phyloP scores from a whole-genome alignment of 2,888 invertebrate species.

The Chrysotoxum bicinctum region DNA sequence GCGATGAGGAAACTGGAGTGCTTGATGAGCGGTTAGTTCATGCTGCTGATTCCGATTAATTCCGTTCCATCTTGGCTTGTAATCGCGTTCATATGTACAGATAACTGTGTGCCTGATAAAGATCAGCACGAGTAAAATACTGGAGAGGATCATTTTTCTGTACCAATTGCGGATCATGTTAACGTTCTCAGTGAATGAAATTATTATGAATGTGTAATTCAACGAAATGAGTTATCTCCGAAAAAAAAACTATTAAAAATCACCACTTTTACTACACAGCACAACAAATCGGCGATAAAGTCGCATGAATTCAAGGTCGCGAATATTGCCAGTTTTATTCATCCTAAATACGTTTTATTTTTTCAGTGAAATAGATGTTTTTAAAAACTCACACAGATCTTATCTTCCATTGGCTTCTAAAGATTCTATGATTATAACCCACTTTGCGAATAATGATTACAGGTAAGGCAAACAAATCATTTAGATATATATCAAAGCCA shows the following conservation, averaged over 20 bases:
- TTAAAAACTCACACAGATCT: neutral
- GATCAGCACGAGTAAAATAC: constrained; percentile 43
- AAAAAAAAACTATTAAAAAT: constrained; percentile 9
- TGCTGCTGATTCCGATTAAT: constrained; percentile 22
- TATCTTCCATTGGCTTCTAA: neutral
- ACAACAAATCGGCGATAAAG: constrained; percentile 1
- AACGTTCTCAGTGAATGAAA: constrained; percentile 18
- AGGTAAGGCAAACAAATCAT: constrained; percentile 8
- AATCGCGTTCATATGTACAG: constrained; percentile 25
- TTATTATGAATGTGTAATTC: neutral
- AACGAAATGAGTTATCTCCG: neutral
- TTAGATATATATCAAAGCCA: neutral
- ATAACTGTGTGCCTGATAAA: constrained; percentile 42
- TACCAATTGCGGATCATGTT: constrained; percentile 60
- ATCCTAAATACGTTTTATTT: constrained; percentile 15
- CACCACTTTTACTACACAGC: constrained; percentile 18
- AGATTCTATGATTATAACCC: constrained; percentile 11
- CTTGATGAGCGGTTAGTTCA: constrained; percentile 14
- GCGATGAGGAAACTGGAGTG: constrained; percentile 19
- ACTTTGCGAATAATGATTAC: constrained; percentile 20
- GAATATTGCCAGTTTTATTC: constrained; percentile 13
- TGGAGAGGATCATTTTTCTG: constrained; percentile 55
- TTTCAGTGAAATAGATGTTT: neutral
- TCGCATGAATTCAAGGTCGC: constrained; percentile 18
- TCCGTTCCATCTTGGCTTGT: neutral